Evolutionary conservation across 1,140 invertebrate species (phyloP), one percentile per base, ranked within the genome.

Genomic region (Steinernema khuongi): DNA sequence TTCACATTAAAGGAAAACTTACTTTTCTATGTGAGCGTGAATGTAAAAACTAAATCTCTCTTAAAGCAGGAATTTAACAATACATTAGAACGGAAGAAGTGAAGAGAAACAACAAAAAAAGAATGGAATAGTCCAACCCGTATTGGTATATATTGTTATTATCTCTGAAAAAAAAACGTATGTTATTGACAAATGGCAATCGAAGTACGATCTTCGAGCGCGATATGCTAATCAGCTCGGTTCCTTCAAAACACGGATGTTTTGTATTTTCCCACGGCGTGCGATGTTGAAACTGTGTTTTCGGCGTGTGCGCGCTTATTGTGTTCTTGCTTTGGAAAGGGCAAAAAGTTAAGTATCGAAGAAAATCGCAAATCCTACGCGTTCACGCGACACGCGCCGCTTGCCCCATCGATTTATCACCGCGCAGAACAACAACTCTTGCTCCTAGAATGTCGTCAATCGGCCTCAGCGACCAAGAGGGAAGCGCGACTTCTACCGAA

Each of bases 391-490:
- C 50, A 60, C 50, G 50, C 50, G 50, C 14, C 50, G 50, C 50
- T 26, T 60, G 50, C 50, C 22, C 50, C 50, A 60, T 60, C 50
- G 50, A 60, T 60, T 60, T 60, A 60, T 60, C 50, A 60, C 14
- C 50, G 50, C 50, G 50, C 50, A 60, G 50, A 60, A 60, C 50
- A 60, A 60, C 50, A 60, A 60, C 50, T 60, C 11, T 60, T 11
- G 50, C 50, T 60, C 50, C 22, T 60, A 60, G 50, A 22, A 60
- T 60, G 50, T 60, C 50, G 50, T 60, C 22, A 26, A 22, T 26
- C 50, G 11, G 50, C 50, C 50, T 60, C 50, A 60, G 7, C 7
- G 26, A 17, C 50, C 14, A 60, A 60, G 50, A 60, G 50, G 50
- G 50, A 60, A 60, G 14, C 50, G 50, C 50, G 26, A 60, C 50